phyloP scores from a whole-genome alignment of 2,113 vertebrate genomes.

The Cyphomyrus discorhynchus region DNA sequence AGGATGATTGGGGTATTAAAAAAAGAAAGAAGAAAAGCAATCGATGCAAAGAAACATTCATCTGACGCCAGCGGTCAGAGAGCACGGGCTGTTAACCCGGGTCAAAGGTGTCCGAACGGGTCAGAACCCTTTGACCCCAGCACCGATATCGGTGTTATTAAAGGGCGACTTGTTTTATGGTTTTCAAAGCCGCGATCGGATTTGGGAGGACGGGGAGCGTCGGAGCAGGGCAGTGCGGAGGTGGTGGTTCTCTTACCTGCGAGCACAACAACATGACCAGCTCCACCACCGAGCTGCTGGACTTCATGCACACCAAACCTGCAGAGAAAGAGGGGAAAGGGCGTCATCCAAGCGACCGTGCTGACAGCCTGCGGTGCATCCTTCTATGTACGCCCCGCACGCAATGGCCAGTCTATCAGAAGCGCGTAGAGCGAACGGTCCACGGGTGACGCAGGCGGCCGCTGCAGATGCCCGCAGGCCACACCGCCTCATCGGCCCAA shows the following conservation, averaged over 20 bases:
- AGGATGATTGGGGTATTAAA: constrained; percentile 41
- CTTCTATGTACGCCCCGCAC: too few relatives aligned
- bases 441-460: neutral
- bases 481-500: neutral
- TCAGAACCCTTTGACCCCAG: constrained; percentile 86
- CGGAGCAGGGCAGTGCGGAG: neutral
- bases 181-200: constrained; percentile 36
- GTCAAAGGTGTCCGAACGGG: constrained; percentile 84
- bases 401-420: neutral
- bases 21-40: constrained; percentile 71
- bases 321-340: constrained; percentile 31
- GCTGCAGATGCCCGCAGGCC: neutral
- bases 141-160: constrained; percentile 75
- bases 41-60: constrained; percentile 94
- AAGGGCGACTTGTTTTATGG: constrained; percentile 52
- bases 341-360: neutral
- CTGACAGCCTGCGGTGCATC: neutral
- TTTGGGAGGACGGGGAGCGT: neutral
- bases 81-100: constrained; percentile 68
- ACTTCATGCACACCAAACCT: constrained; percentile 98
- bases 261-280: constrained; percentile 98
- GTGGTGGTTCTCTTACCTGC: constrained; percentile 71
- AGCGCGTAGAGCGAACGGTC: neutral
- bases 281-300: constrained; percentile 97
- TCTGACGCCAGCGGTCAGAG: constrained; percentile 89